Conservation (phyloP, 2,888 invertebrate species). For the Platerodrilus igneus region DNA sequence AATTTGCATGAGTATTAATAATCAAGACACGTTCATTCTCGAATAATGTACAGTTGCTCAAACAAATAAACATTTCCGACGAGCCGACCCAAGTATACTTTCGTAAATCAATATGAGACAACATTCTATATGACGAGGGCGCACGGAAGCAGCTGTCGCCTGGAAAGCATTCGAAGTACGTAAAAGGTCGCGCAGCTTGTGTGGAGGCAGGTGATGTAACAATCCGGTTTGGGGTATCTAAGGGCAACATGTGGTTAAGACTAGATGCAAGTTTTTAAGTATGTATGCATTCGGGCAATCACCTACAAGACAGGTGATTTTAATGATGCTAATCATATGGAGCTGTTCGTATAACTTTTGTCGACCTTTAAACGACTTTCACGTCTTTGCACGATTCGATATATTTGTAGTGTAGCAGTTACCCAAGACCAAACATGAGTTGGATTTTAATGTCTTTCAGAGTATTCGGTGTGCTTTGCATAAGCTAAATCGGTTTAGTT, state of each 20-base stretch:
- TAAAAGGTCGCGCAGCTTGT: slow-evolving; percentile 35
- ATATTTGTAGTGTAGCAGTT: too few species aligned
- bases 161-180: slow-evolving; percentile 32
- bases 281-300: slow-evolving; percentile 20
- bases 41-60: slow-evolving; percentile 23
- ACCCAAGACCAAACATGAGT: too few species aligned
- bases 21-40: slow-evolving; percentile 20
- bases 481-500: too few species aligned
- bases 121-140: slow-evolving; percentile 25
- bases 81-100: too few species aligned
- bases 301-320: slow-evolving; percentile 29
- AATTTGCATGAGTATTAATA: slow-evolving; percentile 12
- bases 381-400: too few species aligned
- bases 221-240: slow-evolving; percentile 36
- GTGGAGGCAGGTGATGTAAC: slow-evolving; percentile 36
- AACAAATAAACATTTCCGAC: slow-evolving; percentile 9
- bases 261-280: slow-evolving; percentile 26
- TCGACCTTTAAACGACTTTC: slow-evolving; percentile 19
- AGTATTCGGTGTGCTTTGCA: too few species aligned
- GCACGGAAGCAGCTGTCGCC: slow-evolving; percentile 38
- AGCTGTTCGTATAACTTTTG: slow-evolving; percentile 9
- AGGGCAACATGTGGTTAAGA: slow-evolving; percentile 36
- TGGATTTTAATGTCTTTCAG: too few species aligned
- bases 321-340: slow-evolving; percentile 6
- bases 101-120: slow-evolving; percentile 14